A percentile compares a stretch with the other conserved stretches of the same genome.
Conservation (phyloP, 2,888 invertebrate species). For the Hirudinaria manillensis region DNA sequence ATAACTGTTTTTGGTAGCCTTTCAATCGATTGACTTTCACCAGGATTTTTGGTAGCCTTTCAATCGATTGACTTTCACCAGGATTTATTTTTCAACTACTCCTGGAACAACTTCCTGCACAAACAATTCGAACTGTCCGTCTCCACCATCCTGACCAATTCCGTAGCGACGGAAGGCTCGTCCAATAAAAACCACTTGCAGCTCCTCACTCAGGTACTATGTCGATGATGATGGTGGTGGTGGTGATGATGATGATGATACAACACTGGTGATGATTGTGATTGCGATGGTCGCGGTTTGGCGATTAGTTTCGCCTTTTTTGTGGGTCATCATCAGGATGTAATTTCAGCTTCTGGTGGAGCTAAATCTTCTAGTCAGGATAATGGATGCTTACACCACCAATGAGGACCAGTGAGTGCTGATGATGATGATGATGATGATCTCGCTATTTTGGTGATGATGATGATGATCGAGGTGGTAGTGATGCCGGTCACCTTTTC, state of each 20-base stretch:
- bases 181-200: neutral
- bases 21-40: neutral
- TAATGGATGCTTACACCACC: conserved; percentile 74
- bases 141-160: conserved; percentile 63
- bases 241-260: neutral
- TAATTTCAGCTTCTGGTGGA: conserved; percentile 67
- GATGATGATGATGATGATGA: no score
- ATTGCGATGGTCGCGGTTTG: neutral
- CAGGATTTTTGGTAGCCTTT: neutral
- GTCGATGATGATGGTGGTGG: neutral
- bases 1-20: neutral
- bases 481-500: no score
- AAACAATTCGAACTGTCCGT: conserved; percentile 76
- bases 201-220: neutral
- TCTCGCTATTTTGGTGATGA: no score
- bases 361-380: conserved; percentile 71
- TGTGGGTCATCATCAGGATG: neutral
- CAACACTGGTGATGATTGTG: neutral
- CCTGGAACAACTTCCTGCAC: conserved; percentile 92
- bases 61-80: no score
- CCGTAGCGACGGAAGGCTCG: conserved; percentile 43
- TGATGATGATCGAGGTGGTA: no score
- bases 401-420: conserved; percentile 72
- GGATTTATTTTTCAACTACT: conserved; percentile 81
- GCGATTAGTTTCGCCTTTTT: neutral